phyloP scores from a whole-genome alignment of 2,797 vertebrate species.

The Podarcis siculus region DNA sequence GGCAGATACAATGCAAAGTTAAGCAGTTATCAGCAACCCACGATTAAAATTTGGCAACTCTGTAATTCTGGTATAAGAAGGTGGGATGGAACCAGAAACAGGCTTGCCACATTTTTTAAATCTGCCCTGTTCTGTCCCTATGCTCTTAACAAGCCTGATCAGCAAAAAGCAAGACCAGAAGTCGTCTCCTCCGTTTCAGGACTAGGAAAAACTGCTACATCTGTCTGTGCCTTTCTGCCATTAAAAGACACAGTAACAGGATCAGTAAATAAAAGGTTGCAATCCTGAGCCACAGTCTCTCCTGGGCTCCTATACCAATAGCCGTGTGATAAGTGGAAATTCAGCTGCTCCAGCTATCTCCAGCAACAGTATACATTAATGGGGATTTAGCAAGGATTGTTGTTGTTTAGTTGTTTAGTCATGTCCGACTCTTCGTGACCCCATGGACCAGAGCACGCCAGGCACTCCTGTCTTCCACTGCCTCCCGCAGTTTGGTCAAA shows the following conservation, averaged over 20 bases:
- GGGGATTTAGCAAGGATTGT: neutral
- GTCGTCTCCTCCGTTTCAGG: neutral
- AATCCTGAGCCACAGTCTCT: neutral
- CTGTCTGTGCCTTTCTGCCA: neutral
- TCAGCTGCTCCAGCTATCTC: neutral
- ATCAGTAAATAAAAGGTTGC: too few relatives aligned
- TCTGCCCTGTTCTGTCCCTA: neutral
- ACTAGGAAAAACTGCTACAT: neutral
- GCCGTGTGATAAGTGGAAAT: too few relatives aligned
- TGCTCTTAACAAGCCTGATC: neutral
- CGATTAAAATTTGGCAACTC: neutral
- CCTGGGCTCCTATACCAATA: neutral
- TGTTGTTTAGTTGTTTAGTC: too few relatives aligned
- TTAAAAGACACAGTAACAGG: neutral
- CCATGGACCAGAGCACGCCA: too few relatives aligned
- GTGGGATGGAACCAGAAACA: neutral
- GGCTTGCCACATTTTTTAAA: too few relatives aligned
- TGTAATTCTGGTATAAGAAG: too few relatives aligned
- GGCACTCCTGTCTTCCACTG: too few relatives aligned
- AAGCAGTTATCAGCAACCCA: neutral
- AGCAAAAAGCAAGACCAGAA: neutral
- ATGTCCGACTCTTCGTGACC: too few relatives aligned
- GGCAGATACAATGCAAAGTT: neutral
- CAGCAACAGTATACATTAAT: neutral
- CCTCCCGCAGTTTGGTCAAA: too few relatives aligned